phyloP scores from a whole-genome alignment of 1,140 invertebrate species.

The Acarapis woodi region DNA sequence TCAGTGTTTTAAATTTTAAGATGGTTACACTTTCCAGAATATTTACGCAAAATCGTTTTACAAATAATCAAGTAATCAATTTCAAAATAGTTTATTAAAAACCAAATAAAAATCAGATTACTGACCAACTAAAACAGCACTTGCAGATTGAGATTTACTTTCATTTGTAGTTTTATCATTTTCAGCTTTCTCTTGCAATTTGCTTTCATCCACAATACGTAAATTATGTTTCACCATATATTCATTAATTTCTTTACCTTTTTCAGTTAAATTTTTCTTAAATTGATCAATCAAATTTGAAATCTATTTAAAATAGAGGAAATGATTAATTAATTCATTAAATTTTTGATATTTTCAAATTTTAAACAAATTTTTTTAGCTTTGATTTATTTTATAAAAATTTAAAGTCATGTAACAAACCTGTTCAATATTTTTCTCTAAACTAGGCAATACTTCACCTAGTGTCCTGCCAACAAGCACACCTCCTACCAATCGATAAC shows the following conservation, averaged over 20 bases:
- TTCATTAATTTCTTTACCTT: conserved; percentile 68
- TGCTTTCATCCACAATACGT: no score
- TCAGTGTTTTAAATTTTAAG: no score
- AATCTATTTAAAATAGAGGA: conserved; percentile 24
- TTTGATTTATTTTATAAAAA: no score
- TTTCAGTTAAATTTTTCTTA: conserved; percentile 46
- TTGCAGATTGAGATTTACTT: no score
- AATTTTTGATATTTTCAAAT: neutral
- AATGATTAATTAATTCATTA: neutral
- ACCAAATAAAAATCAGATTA: no score
- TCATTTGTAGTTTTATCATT: no score
- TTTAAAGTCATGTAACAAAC: conserved; percentile 19
- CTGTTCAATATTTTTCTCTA: conserved; percentile 50
- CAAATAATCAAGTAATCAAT: no score
- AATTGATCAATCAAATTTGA: conserved; percentile 40
- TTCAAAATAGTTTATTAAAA: no score
- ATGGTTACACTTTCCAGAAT: no score
- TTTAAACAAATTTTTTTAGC: neutral
- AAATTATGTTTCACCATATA: conserved; percentile 76
- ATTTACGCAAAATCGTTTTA: no score
- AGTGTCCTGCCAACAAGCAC: conserved; percentile 74
- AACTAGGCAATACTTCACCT: conserved; percentile 54
- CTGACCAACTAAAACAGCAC: no score
- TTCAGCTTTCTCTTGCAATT: no score
- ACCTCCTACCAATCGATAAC: conserved; percentile 72